A percentile compares a stretch with the other conserved stretches of the same genome.
Conservation (phyloP, 2,888 invertebrate species). For the Bombyx huttoni region DNA sequence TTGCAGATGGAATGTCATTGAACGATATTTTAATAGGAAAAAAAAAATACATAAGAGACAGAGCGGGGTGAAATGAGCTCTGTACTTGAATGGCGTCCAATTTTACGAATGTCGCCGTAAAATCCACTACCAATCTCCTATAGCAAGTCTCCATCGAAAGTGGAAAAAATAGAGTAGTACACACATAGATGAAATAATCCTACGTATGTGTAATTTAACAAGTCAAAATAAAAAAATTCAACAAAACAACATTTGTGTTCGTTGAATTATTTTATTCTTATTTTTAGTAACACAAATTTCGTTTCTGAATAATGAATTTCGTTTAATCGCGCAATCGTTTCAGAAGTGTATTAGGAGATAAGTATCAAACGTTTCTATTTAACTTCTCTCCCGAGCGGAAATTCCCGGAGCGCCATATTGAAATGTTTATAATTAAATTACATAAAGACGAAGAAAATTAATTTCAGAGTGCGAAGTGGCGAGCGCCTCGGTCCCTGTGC, state of each 20-base stretch:
- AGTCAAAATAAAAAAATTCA: too few relatives aligned
- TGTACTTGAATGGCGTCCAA: too few relatives aligned
- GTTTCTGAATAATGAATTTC: conserved; percentile 35
- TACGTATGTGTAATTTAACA: too few relatives aligned
- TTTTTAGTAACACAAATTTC: not conserved
- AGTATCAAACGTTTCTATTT: conserved; percentile 73
- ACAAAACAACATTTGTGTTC: too few relatives aligned
- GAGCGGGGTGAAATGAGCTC: conserved; percentile 9
- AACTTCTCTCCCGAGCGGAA: conserved; percentile 65
- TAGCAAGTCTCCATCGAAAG: too few relatives aligned
- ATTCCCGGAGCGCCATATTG: conserved; percentile 71
- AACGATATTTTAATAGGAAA: conserved; percentile 22
- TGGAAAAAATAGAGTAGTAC: too few relatives aligned
- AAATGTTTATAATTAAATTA: conserved; percentile 74
- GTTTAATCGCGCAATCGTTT: conserved; percentile 59
- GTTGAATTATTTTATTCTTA: not conserved
- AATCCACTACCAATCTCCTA: too few relatives aligned
- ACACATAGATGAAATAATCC: too few relatives aligned
- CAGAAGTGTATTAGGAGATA: conserved; percentile 69
- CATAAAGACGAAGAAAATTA: conserved; percentile 74
- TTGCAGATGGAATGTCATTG: conserved; percentile 58
- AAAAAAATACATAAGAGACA: conserved; percentile 16
- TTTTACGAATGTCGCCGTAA: too few relatives aligned
- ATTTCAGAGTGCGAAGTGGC: conserved; percentile 70
- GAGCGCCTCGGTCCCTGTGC: conserved; percentile 22